Conservation (phyloP, 2,888 invertebrate species). For the Stramonita haemastoma region DNA sequence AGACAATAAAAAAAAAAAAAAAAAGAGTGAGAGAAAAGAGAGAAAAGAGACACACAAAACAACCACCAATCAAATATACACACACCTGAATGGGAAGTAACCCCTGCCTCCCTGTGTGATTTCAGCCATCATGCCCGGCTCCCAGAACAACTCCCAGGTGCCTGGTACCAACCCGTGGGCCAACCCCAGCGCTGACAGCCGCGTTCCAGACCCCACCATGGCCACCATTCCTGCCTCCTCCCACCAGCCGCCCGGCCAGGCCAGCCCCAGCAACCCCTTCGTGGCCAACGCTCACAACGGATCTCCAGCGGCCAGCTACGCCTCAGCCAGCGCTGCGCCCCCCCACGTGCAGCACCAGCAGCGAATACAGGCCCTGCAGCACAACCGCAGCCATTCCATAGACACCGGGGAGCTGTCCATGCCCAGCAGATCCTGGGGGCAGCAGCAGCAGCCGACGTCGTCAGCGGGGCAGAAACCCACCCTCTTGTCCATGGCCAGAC, state of each 20-base stretch:
- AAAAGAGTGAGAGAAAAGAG: too few relatives aligned
- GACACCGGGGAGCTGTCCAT: slow-evolving; percentile 68
- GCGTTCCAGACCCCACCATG: slow-evolving; percentile 58
- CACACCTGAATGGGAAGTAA: too few relatives aligned
- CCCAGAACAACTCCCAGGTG: slow-evolving; percentile 33
- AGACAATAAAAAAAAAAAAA: too few relatives aligned
- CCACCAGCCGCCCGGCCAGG: slow-evolving; percentile 6
- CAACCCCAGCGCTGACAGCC: slow-evolving; percentile 20
- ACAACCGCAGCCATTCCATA: slow-evolving; percentile 74
- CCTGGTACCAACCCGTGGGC: slow-evolving; percentile 69
- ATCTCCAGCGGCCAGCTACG: slow-evolving; percentile 47
- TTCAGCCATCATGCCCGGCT: slow-evolving; percentile 32
- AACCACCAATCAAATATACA: too few relatives aligned
- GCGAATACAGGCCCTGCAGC: slow-evolving; percentile 48
- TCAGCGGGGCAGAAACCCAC: slow-evolving; percentile 58
- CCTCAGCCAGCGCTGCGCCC: slow-evolving; percentile 24
- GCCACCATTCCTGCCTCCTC: slow-evolving; percentile 80
- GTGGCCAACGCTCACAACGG: slow-evolving; percentile 38
- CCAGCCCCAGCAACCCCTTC: slow-evolving; percentile 48
- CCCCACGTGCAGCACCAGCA: slow-evolving; percentile 35
- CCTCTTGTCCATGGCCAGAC: slow-evolving; percentile 65
- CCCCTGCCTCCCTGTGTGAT: not conserved
- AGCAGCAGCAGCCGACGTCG: not conserved
- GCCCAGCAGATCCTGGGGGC: slow-evolving; percentile 48
- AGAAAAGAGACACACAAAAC: too few relatives aligned